phyloP scores from a whole-genome alignment of 2,888 invertebrate species.

The Subacronicta megacephala region DNA sequence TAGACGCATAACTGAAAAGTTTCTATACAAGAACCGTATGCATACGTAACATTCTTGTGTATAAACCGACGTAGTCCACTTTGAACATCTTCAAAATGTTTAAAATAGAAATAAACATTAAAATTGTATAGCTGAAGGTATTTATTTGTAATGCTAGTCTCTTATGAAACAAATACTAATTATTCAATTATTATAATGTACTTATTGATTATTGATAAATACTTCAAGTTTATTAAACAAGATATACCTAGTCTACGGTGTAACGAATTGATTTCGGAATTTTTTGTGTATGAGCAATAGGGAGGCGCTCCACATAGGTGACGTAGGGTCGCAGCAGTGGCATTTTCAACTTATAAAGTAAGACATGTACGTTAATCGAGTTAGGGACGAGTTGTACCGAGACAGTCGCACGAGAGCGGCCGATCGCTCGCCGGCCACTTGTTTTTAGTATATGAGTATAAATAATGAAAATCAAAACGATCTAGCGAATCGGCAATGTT shows the following conservation, averaged over 20 bases:
- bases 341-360: slow-evolving; percentile 87
- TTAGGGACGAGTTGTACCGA: slow-evolving; percentile 77
- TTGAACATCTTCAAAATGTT: slow-evolving; percentile 88
- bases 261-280: slow-evolving; percentile 88
- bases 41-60: slow-evolving; percentile 75
- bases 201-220: slow-evolving; percentile 90
- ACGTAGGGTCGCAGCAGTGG: slow-evolving; percentile 87
- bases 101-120: slow-evolving; percentile 88
- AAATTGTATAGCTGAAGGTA: slow-evolving; percentile 89
- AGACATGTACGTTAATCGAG: slow-evolving; percentile 85
- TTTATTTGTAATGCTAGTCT: slow-evolving; percentile 90
- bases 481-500: slow-evolving; percentile 88
- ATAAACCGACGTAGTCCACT: slow-evolving; percentile 85
- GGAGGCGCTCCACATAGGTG: slow-evolving; percentile 77
- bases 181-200: slow-evolving; percentile 90
- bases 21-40: slow-evolving; percentile 77
- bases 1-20: slow-evolving; percentile 84
- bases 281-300: slow-evolving; percentile 85
- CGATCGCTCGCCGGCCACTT: slow-evolving; percentile 82
- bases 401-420: slow-evolving; percentile 71
- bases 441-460: slow-evolving; percentile 74
- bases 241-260: slow-evolving; percentile 88
- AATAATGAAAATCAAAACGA: slow-evolving; percentile 78
- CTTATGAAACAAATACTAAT: slow-evolving; percentile 90
- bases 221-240: slow-evolving; percentile 89